phyloP scores from a whole-genome alignment of 2,888 invertebrate genomes.

The Lagria hirta region DNA sequence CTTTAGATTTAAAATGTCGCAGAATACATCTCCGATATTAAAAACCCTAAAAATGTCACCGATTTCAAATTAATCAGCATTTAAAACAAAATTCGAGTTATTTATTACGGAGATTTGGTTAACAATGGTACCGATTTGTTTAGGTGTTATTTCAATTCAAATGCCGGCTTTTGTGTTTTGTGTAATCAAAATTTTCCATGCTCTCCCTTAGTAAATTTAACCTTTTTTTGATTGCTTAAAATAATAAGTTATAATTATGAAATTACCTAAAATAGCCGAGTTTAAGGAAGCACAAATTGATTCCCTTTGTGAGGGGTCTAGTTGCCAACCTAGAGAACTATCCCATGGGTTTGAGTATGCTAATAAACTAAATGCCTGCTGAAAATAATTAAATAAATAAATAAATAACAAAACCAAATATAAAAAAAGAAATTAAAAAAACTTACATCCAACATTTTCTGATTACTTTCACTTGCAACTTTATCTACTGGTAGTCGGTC shows the following conservation, averaged over 20 bases:
- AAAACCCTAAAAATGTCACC: too few species aligned
- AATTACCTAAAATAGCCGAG: constrained; percentile 92
- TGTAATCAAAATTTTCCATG: too few species aligned
- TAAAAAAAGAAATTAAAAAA: constrained; percentile 4
- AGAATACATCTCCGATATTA: too few species aligned
- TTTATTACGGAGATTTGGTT: too few species aligned
- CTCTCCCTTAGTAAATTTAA: too few species aligned
- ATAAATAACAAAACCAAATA: neutral
- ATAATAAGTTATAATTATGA: neutral
- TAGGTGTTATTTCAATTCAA: too few species aligned
- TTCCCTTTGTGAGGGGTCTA: constrained; percentile 93
- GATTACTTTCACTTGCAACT: constrained; percentile 78
- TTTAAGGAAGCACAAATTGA: constrained; percentile 94
- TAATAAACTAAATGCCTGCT: constrained; percentile 97
- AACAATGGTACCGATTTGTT: too few species aligned
- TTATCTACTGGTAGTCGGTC: constrained; percentile 79
- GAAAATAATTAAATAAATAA: constrained; percentile 41
- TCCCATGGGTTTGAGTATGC: constrained; percentile 98
- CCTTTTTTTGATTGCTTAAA: neutral
- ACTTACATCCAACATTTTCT: constrained; percentile 86
- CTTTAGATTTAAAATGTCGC: too few species aligned
- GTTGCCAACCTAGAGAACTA: constrained; percentile 94
- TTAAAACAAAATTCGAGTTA: too few species aligned
- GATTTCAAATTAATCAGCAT: too few species aligned
- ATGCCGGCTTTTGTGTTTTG: too few species aligned